Base-by-base conservation (phyloP, 2,888 invertebrate genomes). In the Macrosiphum euphorbiae region DNA sequence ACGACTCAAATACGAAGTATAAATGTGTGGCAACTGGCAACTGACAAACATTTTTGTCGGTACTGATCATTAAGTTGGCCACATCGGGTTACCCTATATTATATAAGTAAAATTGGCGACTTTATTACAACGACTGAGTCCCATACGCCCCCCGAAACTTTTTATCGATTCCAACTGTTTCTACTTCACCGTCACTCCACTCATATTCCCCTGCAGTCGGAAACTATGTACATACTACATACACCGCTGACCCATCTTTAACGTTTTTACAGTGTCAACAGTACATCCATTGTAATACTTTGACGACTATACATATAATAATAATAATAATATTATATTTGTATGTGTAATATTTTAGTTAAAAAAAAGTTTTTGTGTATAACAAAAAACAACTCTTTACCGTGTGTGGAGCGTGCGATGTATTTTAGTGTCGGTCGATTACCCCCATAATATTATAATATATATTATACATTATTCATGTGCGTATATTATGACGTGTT, bases 131-230 rank as follows among this genome's bases (percentile, higher is more conserved):
- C n/a, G 58, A 16, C 58, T 26, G 78, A 55, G 26, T 89, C 55
- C 52, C 26, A 35, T 35, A 55, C 91, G 84, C 91, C 90, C 58
- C 85, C 86, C 90, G 50, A 90, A 90, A 94, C 90, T 85, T 94
- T 61, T 90, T 90, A 94, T 94, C 86, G 93, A 94, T 94, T 94
- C 85, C 35, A 20, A 86, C 93, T 93, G 85, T 86, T 90, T 1
- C 86, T 85, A 90, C 92, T 58, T 58, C 58, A 41, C 50, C 84
- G 44, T 47, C 58, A 35, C 55, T 55, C 55, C 89, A 78, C 41
- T 92, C 47, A 41, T 41, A 55, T 78, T 84, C 28, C 52, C 90
- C 88, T 41, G 35, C 35, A 35, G 58, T 44, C 35, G 35, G n/a
- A 86, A 11, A 58, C 91, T 91, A 86, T 85, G 50, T 24, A 67